A percentile compares a stretch with the other conserved stretches of the same genome.
phyloP scores from a whole-genome alignment of 2,113 vertebrate species.

The Mormyrus lacerda region DNA sequence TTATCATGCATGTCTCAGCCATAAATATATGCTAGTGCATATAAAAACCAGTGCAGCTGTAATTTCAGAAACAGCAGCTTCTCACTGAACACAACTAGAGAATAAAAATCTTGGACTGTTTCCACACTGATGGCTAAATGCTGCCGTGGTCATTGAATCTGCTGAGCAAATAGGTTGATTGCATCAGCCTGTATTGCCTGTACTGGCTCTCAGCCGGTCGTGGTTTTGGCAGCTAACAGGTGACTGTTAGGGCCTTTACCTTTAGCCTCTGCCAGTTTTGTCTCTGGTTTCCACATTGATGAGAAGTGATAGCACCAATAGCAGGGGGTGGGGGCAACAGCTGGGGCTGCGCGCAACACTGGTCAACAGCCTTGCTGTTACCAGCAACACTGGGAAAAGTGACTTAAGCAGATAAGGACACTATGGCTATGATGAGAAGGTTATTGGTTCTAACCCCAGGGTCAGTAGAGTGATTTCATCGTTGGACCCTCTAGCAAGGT shows the following conservation, averaged over 20 bases:
- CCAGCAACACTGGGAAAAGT: not conserved
- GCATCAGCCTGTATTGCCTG: not conserved
- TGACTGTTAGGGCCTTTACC: not conserved
- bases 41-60: not conserved
- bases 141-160: not conserved
- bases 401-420: no score
- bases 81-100: not conserved
- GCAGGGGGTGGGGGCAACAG: not conserved
- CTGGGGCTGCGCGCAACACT: not conserved
- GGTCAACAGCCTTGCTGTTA: not conserved
- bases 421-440: not conserved
- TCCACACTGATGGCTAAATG: not conserved
- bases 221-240: not conserved
- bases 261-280: not conserved
- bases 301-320: not conserved
- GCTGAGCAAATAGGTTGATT: not conserved
- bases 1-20: not conserved
- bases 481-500: not conserved
- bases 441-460: not conserved
- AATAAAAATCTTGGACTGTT: not conserved
- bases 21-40: not conserved
- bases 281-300: not conserved
- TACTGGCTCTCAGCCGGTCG: not conserved
- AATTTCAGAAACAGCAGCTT: not conserved
- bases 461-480: not conserved